phyloP scores from a whole-genome alignment of 2,888 invertebrate genomes.

The Sycophila texana region DNA sequence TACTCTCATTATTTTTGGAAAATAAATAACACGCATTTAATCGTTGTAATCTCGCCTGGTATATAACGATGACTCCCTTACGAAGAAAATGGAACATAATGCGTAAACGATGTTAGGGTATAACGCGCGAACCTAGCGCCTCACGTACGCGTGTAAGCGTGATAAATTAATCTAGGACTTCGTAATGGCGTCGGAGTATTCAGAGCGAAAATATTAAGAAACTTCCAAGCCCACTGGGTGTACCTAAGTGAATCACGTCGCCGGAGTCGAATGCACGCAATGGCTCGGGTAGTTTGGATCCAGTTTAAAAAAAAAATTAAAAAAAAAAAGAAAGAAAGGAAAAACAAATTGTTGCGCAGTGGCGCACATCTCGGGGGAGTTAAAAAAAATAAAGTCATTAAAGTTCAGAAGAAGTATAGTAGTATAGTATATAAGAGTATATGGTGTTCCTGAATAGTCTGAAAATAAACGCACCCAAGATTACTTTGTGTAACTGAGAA shows the following conservation, averaged over 20 bases:
- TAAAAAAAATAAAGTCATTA: not conserved
- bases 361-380: not conserved
- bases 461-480: conserved; percentile 26
- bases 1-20: too few species aligned
- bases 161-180: conserved; percentile 26
- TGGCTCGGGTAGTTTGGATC: not conserved
- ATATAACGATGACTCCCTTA: not conserved
- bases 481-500: not conserved
- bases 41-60: too few species aligned
- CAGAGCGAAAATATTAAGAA: conserved; percentile 12
- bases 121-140: not conserved
- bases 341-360: not conserved
- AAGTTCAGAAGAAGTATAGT: not conserved
- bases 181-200: conserved; percentile 1
- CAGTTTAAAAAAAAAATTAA: too few species aligned
- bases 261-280: not conserved
- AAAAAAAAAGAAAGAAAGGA: not conserved
- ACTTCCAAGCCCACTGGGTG: conserved; percentile 10
- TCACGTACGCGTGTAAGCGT: not conserved
- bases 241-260: not conserved
- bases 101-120: not conserved
- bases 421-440: not conserved
- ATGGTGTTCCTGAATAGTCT: too few species aligned
- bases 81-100: conserved; percentile 9
- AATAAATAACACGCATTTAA: too few species aligned